phyloP scores from a whole-genome alignment of 2,888 invertebrate species.

The Drosophila sordidula region DNA sequence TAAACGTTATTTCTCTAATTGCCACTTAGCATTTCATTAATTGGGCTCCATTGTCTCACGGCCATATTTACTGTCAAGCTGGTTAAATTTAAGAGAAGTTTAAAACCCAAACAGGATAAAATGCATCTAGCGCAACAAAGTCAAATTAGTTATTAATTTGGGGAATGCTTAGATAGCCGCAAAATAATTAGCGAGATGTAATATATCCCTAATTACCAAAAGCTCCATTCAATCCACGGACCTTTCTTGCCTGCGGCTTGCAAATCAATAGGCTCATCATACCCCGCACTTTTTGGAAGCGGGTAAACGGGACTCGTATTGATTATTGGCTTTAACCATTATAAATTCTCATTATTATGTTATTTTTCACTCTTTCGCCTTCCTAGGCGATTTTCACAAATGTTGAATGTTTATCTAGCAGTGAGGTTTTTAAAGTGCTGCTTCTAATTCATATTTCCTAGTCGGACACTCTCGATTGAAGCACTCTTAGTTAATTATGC shows the following conservation, averaged over 20 bases:
- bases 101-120: background rate
- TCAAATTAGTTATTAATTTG: background rate
- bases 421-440: too few species aligned
- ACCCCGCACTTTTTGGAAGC: background rate
- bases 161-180: background rate
- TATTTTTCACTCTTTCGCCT: too few species aligned
- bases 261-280: background rate
- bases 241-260: background rate
- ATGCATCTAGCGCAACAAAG: background rate
- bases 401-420: too few species aligned
- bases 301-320: too few species aligned
- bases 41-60: background rate
- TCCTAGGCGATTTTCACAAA: too few species aligned
- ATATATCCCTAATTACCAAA: too few species aligned
- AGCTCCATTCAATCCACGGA: background rate
- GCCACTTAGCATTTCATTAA: constrained; percentile 14
- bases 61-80: constrained; percentile 3
- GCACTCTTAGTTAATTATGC: background rate
- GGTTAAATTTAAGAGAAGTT: background rate
- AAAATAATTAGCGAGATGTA: background rate
- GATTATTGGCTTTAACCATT: too few species aligned
- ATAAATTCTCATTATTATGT: too few species aligned
- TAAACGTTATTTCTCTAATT: constrained; percentile 20
- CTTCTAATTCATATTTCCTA: background rate
- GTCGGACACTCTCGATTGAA: background rate